phyloP scores from a whole-genome alignment of 1,140 invertebrate species.

The Caenorhabditis briggsae region DNA sequence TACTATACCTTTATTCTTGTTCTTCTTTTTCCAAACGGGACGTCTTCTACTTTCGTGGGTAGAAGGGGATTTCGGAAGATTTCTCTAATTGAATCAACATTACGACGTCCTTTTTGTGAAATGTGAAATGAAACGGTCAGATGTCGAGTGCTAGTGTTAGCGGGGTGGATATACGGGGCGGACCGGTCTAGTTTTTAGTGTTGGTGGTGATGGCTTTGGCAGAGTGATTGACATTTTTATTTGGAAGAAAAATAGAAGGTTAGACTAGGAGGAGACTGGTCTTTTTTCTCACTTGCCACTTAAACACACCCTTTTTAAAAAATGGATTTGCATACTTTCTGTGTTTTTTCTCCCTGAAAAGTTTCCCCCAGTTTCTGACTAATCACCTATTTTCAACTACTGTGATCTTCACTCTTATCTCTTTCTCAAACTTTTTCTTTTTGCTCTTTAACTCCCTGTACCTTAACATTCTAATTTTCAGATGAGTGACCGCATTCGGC shows the following conservation, averaged over 20 bases:
- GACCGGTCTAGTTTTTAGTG: conserved; percentile 52
- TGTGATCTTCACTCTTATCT: background rate
- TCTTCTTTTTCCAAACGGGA: background rate
- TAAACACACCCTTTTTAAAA: conserved; percentile 25
- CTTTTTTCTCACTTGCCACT: conserved; percentile 50
- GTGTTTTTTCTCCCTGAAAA: background rate
- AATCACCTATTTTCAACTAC: background rate
- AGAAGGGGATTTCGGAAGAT: conserved; percentile 39
- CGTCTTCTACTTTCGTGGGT: background rate
- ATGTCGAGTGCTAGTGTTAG: background rate
- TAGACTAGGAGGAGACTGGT: conserved; percentile 12
- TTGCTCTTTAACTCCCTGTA: background rate
- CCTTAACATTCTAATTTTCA: background rate
- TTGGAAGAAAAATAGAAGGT: conserved; percentile 21
- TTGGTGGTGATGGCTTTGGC: conserved; percentile 33
- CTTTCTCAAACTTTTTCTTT: background rate
- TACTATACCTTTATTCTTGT: conserved; percentile 1
- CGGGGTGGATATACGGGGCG: conserved; percentile 12
- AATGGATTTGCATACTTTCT: background rate
- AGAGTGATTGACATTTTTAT: conserved; percentile 56
- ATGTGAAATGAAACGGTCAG: conserved; percentile 55
- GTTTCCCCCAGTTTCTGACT: background rate
- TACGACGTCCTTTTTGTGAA: conserved; percentile 54
- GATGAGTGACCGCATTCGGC: conserved; percentile 54
- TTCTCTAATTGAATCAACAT: conserved; percentile 55